A percentile compares a stretch with the other conserved stretches of the same genome.
phyloP scores from a whole-genome alignment of 2,888 invertebrate genomes.

The Pegoplata infirma region DNA sequence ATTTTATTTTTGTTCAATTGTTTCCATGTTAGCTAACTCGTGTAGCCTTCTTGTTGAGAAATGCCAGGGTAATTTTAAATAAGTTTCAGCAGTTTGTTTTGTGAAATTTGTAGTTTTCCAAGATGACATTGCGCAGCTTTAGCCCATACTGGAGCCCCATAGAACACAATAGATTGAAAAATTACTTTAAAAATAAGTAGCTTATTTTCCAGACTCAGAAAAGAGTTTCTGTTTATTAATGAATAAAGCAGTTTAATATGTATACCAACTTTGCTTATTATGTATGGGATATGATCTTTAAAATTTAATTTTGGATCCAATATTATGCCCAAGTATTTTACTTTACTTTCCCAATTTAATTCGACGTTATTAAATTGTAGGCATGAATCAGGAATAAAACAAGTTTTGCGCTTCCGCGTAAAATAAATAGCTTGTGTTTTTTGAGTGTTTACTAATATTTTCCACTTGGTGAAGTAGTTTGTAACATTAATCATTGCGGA shows the following conservation, averaged over 20 bases:
- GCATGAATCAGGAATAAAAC: background rate
- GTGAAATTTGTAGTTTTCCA: too few relatives aligned
- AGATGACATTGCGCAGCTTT: too few relatives aligned
- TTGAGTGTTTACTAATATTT: background rate
- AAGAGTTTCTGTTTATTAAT: background rate
- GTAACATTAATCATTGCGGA: background rate
- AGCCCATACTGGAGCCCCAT: too few relatives aligned
- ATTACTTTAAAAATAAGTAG: constrained; percentile 21
- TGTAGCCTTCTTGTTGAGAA: too few relatives aligned
- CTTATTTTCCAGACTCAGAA: background rate
- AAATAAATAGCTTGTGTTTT: constrained; percentile 4
- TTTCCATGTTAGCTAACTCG: too few relatives aligned
- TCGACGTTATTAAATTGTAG: too few relatives aligned
- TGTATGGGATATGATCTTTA: background rate
- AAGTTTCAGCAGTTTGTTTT: too few relatives aligned
- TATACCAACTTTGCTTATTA: too few relatives aligned
- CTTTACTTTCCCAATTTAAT: background rate
- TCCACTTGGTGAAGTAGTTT: background rate
- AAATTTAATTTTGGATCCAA: background rate
- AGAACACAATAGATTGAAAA: too few relatives aligned
- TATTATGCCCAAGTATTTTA: background rate
- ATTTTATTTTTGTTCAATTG: too few relatives aligned
- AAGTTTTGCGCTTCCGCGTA: background rate
- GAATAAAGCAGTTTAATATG: background rate
- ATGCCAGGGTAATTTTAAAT: too few relatives aligned